Evolutionary conservation across 1,140 invertebrate genomes (phyloP).

Genomic region (Mya arenaria): DNA sequence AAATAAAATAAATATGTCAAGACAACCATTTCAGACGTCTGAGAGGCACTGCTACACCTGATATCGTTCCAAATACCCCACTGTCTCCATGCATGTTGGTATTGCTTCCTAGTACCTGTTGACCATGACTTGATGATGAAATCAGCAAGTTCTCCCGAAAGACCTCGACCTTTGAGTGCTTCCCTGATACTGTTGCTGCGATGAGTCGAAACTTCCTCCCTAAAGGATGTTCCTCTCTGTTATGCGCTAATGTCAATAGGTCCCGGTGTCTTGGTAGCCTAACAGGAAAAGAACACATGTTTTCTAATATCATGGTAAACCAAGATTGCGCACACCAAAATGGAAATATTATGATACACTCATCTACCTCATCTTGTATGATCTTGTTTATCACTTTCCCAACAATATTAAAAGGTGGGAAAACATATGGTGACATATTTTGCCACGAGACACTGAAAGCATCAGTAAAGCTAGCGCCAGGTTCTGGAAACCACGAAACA

Average conservation of each 20-base stretch:
- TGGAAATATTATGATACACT: slow-evolving; percentile 38
- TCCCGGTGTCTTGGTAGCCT: slow-evolving; percentile 32
- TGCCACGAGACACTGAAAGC: slow-evolving; percentile 51
- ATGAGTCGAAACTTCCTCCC: slow-evolving; percentile 19
- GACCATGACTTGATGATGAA: slow-evolving; percentile 8
- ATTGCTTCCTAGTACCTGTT: slow-evolving; percentile 17
- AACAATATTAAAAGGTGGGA: slow-evolving; percentile 54
- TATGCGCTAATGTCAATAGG: slow-evolving; percentile 31
- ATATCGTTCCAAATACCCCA: slow-evolving; percentile 26
- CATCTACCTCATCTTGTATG: slow-evolving; percentile 38
- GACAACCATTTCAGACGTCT: slow-evolving; percentile 13
- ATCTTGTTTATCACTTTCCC: slow-evolving; percentile 47
- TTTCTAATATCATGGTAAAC: slow-evolving; percentile 33
- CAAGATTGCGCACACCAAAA: slow-evolving; percentile 50
- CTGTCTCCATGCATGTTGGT: neutral
- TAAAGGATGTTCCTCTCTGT: slow-evolving; percentile 18
- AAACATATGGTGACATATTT: slow-evolving; percentile 30
- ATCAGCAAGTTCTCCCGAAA: slow-evolving; percentile 5
- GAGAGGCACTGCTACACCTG: slow-evolving; percentile 1
- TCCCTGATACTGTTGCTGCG: slow-evolving; percentile 50
- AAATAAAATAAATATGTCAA: slow-evolving; percentile 26
- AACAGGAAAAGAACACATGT: slow-evolving; percentile 33
- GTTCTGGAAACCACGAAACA: slow-evolving; percentile 61
- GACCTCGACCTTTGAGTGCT: neutral
- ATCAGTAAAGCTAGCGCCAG: slow-evolving; percentile 53